phyloP scores from a whole-genome alignment of 2,797 vertebrate species.

The Anas georgica region DNA sequence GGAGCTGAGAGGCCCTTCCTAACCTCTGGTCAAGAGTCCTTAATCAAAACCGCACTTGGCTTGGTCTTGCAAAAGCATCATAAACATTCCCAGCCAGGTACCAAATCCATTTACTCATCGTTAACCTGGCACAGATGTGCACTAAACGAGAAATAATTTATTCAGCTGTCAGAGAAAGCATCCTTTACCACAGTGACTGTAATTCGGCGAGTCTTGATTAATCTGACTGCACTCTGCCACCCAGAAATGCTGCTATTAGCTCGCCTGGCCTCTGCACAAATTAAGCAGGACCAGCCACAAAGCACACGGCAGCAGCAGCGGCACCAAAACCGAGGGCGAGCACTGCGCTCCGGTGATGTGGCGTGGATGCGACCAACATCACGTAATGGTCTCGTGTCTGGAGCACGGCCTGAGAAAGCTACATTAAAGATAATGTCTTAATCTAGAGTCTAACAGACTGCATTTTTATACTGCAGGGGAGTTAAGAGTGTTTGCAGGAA shows the following conservation, averaged over 20 bases:
- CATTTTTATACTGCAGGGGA: not conserved
- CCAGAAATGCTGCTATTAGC: not conserved
- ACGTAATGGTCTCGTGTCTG: not conserved
- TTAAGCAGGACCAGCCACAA: rapidly evolving
- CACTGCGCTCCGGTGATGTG: not conserved
- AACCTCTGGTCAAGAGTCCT: not conserved
- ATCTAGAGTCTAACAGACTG: not conserved
- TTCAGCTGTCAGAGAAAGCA: not conserved
- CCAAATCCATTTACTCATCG: not conserved
- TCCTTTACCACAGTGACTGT: not conserved
- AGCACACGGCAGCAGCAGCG: not conserved
- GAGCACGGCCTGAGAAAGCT: not conserved
- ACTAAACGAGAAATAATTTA: not conserved
- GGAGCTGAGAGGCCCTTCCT: not conserved
- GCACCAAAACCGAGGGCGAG: not conserved
- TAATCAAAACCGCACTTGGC: not conserved
- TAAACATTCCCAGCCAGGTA: not conserved
- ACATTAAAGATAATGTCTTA: not conserved
- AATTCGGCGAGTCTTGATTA: not conserved
- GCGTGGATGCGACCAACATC: not conserved
- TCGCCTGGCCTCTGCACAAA: not conserved
- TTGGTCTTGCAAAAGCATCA: not conserved
- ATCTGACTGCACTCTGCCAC: not conserved
- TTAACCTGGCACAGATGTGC: not conserved
- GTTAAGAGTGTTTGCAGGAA: not conserved